Base-by-base conservation (phyloP, 2,113 vertebrate species). In the Oreocharis arfaki region DNA sequence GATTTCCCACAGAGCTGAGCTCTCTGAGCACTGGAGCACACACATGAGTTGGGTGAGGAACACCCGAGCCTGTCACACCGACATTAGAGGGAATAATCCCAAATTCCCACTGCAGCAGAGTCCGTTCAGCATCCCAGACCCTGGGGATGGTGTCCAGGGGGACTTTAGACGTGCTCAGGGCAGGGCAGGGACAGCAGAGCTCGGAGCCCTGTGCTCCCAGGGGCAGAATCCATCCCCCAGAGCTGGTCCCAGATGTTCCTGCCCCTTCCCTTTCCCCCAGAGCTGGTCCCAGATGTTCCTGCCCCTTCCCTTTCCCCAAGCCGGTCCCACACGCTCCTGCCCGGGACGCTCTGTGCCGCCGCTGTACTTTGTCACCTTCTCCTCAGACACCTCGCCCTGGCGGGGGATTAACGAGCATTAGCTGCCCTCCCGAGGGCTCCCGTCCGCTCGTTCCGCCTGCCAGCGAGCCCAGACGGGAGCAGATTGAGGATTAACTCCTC, bases 371-470 rank as follows among this genome's bases (percentile, higher is more conserved):
- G 26, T 52, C 96, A 92, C 90, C 92, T 95, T 21, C 86, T 52
- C 30, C 86, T 26, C 37, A 1, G 13, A 13, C 79, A 28, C 80
- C 63, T 57, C 61, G 0, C 9, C 4, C 11, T 0, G 13, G 47
- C 77, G 32, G 74, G 46, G 94, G 93, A 96, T 96, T 96, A 94
- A 82, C 5, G 37, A 64, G 95, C 91, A 91, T 96, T 89, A 79
- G 20, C 7, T n/a, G 93, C 84, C 55, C 50, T 22, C 73, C 69
- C 18, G 0, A 13, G 5, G 83, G 95, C 89, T 76, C 47, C 57
- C n/a, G 1, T 1, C 79, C 27, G 10, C 7, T 21, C 8, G 61
- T 37, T 59, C 55, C 13, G 13, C 67, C 74, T 6, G 90, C 85
- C 41, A 4, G 59, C 6, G 42, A 10, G 3, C 67, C 0, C 6